phyloP scores from a whole-genome alignment of 1,140 invertebrate species.

The Acromyrmex heyeri region DNA sequence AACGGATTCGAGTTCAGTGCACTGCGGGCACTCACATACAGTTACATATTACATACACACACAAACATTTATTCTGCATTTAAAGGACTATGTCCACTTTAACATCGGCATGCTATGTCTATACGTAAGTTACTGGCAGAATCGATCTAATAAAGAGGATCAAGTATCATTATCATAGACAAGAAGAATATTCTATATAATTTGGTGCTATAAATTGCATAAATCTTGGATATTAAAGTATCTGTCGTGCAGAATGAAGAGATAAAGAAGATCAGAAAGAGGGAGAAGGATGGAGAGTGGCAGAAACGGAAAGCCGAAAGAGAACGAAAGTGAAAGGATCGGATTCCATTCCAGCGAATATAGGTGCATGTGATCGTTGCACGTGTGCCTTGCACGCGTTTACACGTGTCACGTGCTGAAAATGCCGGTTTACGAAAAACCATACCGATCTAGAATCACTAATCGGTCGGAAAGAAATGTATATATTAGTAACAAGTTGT shows the following conservation, averaged over 20 bases:
- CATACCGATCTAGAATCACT: constrained; percentile 6
- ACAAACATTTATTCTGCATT: too few species aligned
- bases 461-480: background rate
- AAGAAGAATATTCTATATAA: too few species aligned
- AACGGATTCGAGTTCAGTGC: too few species aligned
- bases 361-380: constrained; percentile 41
- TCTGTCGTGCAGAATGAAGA: constrained; percentile 7
- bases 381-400: constrained; percentile 54
- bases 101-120: too few species aligned
- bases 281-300: constrained; percentile 26
- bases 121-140: too few species aligned
- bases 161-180: too few species aligned
- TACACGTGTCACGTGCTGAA: constrained; percentile 15
- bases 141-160: too few species aligned
- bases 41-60: too few species aligned
- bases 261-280: constrained; percentile 4
- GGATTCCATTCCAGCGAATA: constrained; percentile 71
- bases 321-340: constrained; percentile 82
- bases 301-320: constrained; percentile 66
- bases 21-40: too few species aligned
- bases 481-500: background rate
- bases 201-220: background rate
- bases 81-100: too few species aligned
- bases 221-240: constrained; percentile 66
- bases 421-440: constrained; percentile 27